These are phyloP conservation scores for Oreocharis arfaki DNA, from an alignment of 2,113 vertebrate genomes.

Conservation along the genomic window DNA sequence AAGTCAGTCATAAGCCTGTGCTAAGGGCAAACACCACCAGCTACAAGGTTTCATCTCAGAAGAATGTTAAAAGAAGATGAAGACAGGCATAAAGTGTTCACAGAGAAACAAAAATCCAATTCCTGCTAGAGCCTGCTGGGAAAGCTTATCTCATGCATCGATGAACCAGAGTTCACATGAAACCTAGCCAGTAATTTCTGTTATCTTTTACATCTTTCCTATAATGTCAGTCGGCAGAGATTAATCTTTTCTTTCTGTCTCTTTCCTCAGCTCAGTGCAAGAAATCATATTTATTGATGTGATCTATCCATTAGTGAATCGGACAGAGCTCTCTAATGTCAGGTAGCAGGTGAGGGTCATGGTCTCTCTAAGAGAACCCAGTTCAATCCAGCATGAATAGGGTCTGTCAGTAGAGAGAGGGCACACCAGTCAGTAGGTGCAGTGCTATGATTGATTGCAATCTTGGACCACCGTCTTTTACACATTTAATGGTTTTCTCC, in stretches of 20 bases:
- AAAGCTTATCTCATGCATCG: slow-evolving; percentile 48
- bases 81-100: slow-evolving; percentile 40
- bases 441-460: neutral
- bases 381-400: neutral
- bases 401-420: neutral
- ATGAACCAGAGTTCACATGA: slow-evolving; percentile 14
- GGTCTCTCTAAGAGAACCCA: neutral
- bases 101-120: slow-evolving; percentile 36
- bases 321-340: neutral
- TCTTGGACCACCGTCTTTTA: neutral
- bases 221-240: neutral
- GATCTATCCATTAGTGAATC: slow-evolving; percentile 39
- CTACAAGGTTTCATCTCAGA: slow-evolving; percentile 51
- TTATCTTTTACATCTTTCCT: slow-evolving; percentile 54
- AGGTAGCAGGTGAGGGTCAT: slow-evolving; percentile 3
- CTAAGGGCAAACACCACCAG: slow-evolving; percentile 39
- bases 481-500: neutral
- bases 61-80: slow-evolving; percentile 43
- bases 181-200: slow-evolving; percentile 48
- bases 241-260: slow-evolving; percentile 42
- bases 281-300: slow-evolving; percentile 41
- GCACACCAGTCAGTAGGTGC: neutral
- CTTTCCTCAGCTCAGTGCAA: slow-evolving; percentile 5
- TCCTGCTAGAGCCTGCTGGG: slow-evolving; percentile 34
- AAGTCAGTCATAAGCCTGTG: slow-evolving; percentile 5